These are phyloP conservation scores for Campylorhamphus procurvoides DNA, from an alignment of 2,113 vertebrate species.

Conservation along the genomic window DNA sequence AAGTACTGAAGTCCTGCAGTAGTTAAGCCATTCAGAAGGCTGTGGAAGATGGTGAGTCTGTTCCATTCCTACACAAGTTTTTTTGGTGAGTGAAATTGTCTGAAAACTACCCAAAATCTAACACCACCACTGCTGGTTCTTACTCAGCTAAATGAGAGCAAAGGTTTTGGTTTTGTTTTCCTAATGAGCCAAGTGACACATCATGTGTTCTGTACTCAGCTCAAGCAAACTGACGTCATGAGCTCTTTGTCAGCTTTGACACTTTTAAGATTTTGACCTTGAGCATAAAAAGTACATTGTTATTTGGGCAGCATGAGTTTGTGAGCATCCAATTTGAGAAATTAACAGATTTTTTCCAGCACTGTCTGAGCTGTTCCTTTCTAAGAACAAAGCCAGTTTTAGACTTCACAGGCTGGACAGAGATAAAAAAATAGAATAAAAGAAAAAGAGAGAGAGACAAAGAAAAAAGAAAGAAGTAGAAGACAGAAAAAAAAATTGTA, in stretches of 20 bases:
- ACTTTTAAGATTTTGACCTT: not conserved
- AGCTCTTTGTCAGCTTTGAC: not conserved
- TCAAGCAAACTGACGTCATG: not conserved
- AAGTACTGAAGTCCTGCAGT: not conserved
- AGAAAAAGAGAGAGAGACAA: fast-evolving
- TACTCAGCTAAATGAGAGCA: not conserved
- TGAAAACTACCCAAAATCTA: not conserved
- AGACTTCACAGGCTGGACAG: not conserved
- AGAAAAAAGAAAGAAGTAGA: fast-evolving
- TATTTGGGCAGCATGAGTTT: not conserved
- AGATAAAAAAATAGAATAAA: fast-evolving
- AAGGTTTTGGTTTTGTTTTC: not conserved
- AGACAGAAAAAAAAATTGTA: not conserved
- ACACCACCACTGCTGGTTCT: not conserved
- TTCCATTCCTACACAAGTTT: not conserved
- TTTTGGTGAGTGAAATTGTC: not conserved
- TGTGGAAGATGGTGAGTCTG: not conserved
- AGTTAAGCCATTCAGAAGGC: not conserved
- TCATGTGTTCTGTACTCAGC: not conserved
- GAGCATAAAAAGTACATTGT: not conserved
- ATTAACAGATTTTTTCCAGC: not conserved
- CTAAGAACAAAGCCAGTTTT: not conserved
- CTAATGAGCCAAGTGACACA: not conserved
- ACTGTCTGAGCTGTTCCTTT: not conserved
- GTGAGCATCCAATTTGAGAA: not conserved